A percentile compares a stretch with the other conserved stretches of the same genome.
These are phyloP conservation scores for Gonatopus flavifemur DNA, from an alignment of 1,140 invertebrate species.

Conservation along the genomic window DNA sequence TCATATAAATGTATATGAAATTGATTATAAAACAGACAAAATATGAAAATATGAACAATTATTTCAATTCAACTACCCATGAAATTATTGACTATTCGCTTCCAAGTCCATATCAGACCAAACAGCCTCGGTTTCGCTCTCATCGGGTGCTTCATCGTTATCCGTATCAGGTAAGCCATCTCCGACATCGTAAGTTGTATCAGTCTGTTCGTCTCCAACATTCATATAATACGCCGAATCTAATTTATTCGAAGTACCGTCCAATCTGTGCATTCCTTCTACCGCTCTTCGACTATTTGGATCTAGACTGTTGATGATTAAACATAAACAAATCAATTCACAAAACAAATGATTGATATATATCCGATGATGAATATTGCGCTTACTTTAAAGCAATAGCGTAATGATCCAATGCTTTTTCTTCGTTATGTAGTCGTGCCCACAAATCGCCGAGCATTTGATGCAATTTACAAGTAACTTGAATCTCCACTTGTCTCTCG, in stretches of 20 bases:
- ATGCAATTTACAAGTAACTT: constrained; percentile 69
- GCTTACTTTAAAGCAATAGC: constrained; percentile 69
- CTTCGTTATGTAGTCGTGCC: constrained; percentile 61
- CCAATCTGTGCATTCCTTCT: constrained; percentile 70
- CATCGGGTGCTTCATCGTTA: constrained; percentile 60
- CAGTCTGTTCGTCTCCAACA: constrained; percentile 60
- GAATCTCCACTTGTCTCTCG: constrained; percentile 63
- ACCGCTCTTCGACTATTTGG: constrained; percentile 69
- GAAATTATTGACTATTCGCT: constrained; percentile 56
- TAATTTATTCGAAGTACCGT: constrained; percentile 61
- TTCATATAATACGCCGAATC: constrained; percentile 61
- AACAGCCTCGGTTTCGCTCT: constrained; percentile 65
- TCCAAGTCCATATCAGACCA: constrained; percentile 64
- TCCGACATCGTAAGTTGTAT: constrained; percentile 62
- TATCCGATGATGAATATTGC: too few relatives aligned
- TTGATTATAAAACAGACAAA: too few relatives aligned
- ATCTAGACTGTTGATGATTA: constrained; percentile 61
- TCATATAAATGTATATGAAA: too few relatives aligned
- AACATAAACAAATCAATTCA: background rate
- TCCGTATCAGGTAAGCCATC: constrained; percentile 58
- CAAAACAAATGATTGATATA: constrained; percentile 7
- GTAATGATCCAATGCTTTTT: constrained; percentile 74
- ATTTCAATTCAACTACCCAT: too few relatives aligned
- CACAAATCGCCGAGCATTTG: constrained; percentile 71
- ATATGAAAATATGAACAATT: too few relatives aligned